Evolutionary conservation across 2,888 invertebrate genomes (phyloP), one percentile per base, ranked within the genome.

Genomic region (Rhorus exstirpatorius): DNA sequence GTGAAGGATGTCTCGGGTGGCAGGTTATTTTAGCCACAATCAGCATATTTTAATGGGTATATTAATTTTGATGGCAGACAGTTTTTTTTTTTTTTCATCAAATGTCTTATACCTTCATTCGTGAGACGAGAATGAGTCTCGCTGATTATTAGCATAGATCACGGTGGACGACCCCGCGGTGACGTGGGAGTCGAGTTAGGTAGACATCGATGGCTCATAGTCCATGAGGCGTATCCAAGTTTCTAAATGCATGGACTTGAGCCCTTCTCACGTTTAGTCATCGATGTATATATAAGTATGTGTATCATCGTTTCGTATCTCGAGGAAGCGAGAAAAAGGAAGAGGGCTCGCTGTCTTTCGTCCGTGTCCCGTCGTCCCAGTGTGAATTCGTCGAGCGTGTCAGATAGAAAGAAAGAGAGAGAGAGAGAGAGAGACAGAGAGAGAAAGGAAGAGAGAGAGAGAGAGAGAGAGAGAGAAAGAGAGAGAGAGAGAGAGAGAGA

Each of bases 351-450:
- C 76, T 83, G 68, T 74, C 76, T 81, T 71, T 82, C 75, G 74
- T 78, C 86, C 89, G 87, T 88, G 55, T 82, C 70, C 72, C 79
- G 81, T 77, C 80, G 88, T 88, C 89, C 87, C 53, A 53, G 49
- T 60, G 84, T 75, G 79, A 87, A 83, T 86, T 87, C 89, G 86
- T 87, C 85, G 87, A 89, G 89, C 90, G 90, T 90, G 87, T 86
- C 90, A 79, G 70, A 77, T 17, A 26, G 49, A 68, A 55, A 77
- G 53, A 60, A 49, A 72, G 31, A 38, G 21, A 35, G 21, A 21
- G 8, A 0, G 19, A 14, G 35, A 26, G 12, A 31, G n/a, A n/a
- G n/a, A n/a, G n/a, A n/a, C n/a, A n/a, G n/a, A n/a, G n/a, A n/a
- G n/a, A n/a, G n/a, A n/a, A n/a, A n/a, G n/a, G n/a, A n/a, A n/a